Percentiles rank a stretch among this genome's conserved stretches.
Evolutionary conservation across 2,888 invertebrate species (phyloP).

Genomic region (Athalia rosae): DNA sequence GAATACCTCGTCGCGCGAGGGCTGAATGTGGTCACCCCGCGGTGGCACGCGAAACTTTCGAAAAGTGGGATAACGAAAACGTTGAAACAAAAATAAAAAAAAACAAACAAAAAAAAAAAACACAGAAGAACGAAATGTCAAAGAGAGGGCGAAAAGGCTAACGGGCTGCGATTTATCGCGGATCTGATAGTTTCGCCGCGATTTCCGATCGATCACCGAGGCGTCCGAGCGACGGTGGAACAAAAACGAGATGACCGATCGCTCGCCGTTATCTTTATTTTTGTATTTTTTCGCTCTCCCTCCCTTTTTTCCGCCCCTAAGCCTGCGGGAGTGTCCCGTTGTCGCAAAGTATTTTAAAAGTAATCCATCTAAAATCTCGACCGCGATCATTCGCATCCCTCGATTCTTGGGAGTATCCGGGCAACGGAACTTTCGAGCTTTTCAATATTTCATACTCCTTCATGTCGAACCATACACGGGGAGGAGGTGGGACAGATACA

Average conservation of each 20-base stretch:
- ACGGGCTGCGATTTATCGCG: no score
- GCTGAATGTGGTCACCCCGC: not conserved
- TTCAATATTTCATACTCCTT: not conserved
- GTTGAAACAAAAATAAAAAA: no score
- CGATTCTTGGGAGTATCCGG: not conserved
- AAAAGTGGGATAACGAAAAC: no score
- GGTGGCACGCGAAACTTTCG: not conserved
- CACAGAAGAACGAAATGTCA: not conserved
- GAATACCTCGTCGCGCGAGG: not conserved
- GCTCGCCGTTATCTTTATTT: not conserved
- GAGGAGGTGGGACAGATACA: not conserved
- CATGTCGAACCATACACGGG: conserved; percentile 7
- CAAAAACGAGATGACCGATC: conserved; percentile 10
- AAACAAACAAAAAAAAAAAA: not conserved
- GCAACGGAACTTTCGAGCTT: not conserved
- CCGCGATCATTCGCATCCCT: not conserved
- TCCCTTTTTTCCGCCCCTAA: not conserved
- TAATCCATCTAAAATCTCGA: conserved; percentile 24
- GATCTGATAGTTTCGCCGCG: no score
- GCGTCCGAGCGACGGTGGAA: not conserved
- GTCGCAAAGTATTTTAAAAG: conserved; percentile 28
- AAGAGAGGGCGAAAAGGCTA: no score
- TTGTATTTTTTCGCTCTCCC: no score
- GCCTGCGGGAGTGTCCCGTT: not conserved
- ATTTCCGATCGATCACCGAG: not conserved